Percentiles rank a stretch among this genome's conserved stretches.
Conservation (phyloP, 2,113 vertebrate genomes). For the Poecilia latipinna region DNA sequence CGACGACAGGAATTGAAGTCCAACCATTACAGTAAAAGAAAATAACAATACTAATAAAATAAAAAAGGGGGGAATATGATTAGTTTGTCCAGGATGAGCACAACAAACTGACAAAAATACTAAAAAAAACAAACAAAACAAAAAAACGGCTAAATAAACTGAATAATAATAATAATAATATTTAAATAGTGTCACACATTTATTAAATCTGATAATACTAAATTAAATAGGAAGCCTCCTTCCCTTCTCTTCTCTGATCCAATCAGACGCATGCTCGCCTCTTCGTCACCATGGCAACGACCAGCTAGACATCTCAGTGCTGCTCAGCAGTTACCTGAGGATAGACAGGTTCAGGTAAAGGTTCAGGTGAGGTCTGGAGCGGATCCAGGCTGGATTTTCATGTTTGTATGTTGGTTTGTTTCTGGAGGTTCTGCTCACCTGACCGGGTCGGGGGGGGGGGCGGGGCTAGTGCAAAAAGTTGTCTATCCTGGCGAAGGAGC, state of each 20-base stretch:
- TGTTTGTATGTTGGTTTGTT: too few species aligned
- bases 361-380: not conserved
- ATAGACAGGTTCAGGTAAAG: slow-evolving; percentile 26
- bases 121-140: slow-evolving; percentile 49
- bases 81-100: slow-evolving; percentile 76
- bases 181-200: slow-evolving; percentile 89
- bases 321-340: slow-evolving; percentile 77
- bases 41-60: too few species aligned
- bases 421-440: slow-evolving; percentile 57
- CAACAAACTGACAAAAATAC: slow-evolving; percentile 76
- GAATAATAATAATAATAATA: slow-evolving; percentile 81
- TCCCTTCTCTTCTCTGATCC: slow-evolving; percentile 58
- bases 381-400: not conserved
- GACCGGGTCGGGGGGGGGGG: slow-evolving; percentile 31
- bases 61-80: slow-evolving; percentile 31
- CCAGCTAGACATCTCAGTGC: slow-evolving; percentile 77
- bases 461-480: slow-evolving; percentile 97
- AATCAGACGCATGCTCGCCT: slow-evolving; percentile 77
- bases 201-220: slow-evolving; percentile 86
- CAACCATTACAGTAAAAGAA: slow-evolving; percentile 69
- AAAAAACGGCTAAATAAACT: slow-evolving; percentile 80
- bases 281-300: slow-evolving; percentile 72
- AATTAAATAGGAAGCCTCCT: slow-evolving; percentile 83
- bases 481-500: slow-evolving; percentile 98
- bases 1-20: slow-evolving; percentile 67